Conservation (phyloP, 2,113 vertebrate species). For the cat (Felis catus) region F.catus_Fca126_mat1.0 CM031412.1:70307501-70308000, state of each 20-base stretch:
- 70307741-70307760: not conserved
- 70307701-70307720: not conserved
- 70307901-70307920: too few species aligned
- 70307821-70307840: too few species aligned
- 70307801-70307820: too few species aligned
- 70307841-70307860: too few species aligned
- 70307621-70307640: not conserved
- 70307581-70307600: not conserved
- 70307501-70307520: not conserved
- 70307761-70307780: not conserved
- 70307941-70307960: not conserved
- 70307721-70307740: not conserved
- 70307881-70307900: too few species aligned
- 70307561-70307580: not conserved
- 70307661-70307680: not conserved
- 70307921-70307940: too few species aligned
- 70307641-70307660: not conserved
- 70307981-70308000: not conserved
- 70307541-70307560: not conserved
- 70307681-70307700: not conserved
- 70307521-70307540: not conserved
- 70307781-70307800: too few species aligned
- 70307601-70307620: not conserved
- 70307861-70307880: too few species aligned
- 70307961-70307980: not conserved